Percentiles rank a stretch among this genome's conserved stretches.
Conservation (phyloP, 2,797 vertebrate species). For the Cyprinella venusta region DNA sequence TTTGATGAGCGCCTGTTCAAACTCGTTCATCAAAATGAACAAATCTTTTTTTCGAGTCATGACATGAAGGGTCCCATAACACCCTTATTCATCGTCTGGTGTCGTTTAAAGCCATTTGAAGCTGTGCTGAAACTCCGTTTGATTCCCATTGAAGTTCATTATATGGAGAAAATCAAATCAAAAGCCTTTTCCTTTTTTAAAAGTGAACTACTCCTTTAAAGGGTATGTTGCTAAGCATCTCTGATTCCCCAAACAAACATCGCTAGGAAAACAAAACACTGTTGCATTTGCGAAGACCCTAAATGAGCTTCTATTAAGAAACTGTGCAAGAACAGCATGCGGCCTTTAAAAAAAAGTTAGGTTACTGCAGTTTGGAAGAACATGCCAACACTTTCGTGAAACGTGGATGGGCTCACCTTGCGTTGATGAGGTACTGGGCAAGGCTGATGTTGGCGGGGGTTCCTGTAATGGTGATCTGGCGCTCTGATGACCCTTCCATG, state of each 20-base stretch:
- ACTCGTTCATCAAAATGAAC: too few relatives aligned
- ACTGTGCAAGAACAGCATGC: slow-evolving; percentile 17
- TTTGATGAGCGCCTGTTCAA: too few relatives aligned
- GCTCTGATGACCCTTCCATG: slow-evolving; percentile 95
- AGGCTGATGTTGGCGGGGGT: slow-evolving; percentile 98
- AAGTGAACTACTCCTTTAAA: too few relatives aligned
- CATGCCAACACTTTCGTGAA: background rate
- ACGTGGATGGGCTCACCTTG: slow-evolving; percentile 81
- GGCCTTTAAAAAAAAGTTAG: slow-evolving; percentile 19
- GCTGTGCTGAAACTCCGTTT: too few relatives aligned
- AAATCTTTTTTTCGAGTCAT: too few relatives aligned
- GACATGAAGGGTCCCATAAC: too few relatives aligned
- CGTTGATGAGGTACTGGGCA: slow-evolving; percentile 98
- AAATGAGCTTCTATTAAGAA: slow-evolving; percentile 16
- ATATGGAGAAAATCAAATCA: too few relatives aligned
- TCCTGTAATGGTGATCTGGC: slow-evolving; percentile 97
- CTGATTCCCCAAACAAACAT: slow-evolving; percentile 12
- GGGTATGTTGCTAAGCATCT: slow-evolving; percentile 1
- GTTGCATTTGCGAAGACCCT: slow-evolving; percentile 3
- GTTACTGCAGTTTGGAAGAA: slow-evolving; percentile 23
- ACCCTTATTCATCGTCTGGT: too few relatives aligned
- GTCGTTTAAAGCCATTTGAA: too few relatives aligned
- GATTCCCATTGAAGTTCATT: too few relatives aligned
- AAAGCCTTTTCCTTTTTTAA: too few relatives aligned
- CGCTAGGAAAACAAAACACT: background rate